Evolutionary conservation across 2,888 invertebrate species (phyloP).

Genomic region (Pristionchus maxplancki): DNA sequence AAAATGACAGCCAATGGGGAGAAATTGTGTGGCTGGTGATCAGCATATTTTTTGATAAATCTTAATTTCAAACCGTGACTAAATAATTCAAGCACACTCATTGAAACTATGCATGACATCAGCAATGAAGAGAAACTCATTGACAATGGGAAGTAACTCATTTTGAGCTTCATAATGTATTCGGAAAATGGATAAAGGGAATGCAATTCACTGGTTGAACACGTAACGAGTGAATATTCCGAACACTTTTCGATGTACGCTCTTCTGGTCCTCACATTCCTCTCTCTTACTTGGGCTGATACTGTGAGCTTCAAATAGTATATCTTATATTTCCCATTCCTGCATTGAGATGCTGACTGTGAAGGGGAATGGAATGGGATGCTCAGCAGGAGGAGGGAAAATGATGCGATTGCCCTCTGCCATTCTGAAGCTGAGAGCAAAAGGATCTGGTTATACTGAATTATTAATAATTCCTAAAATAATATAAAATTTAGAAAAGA

Average conservation of each 20-base stretch:
- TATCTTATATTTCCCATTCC: too few relatives aligned
- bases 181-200: background rate
- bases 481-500: background rate
- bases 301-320: too few relatives aligned
- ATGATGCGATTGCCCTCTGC: background rate
- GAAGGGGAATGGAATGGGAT: background rate
- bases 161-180: background rate
- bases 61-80: too few relatives aligned
- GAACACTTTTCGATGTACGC: background rate
- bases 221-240: background rate
- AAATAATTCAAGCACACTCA: too few relatives aligned
- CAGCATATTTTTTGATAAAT: too few relatives aligned
- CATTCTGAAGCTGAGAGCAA: background rate
- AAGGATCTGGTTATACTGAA: background rate
- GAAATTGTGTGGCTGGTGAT: too few relatives aligned
- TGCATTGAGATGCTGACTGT: background rate
- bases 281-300: background rate
- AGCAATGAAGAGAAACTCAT: too few relatives aligned
- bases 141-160: background rate
- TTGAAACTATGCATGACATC: too few relatives aligned
- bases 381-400: background rate
- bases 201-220: background rate
- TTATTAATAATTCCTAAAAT: background rate
- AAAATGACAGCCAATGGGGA: too few relatives aligned
- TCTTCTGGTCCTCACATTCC: background rate